Evolutionary conservation across 53 echinoderm and acorn worm species (phyloP).

Genomic region (Paracentrotus lividus): DNA sequence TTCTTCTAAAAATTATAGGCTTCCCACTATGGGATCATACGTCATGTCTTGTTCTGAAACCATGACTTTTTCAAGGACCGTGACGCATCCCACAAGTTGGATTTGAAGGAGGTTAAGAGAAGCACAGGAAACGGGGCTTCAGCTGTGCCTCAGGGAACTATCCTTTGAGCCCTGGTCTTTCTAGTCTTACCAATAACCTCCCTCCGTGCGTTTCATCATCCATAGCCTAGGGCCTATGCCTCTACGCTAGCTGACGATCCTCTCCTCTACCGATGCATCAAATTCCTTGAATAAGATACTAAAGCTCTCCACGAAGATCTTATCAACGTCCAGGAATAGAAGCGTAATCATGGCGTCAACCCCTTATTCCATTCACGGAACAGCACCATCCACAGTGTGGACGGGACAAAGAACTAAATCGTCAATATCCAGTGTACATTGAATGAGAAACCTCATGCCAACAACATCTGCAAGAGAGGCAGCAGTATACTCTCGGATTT

Average conservation of each 20-base stretch:
- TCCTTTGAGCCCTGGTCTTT: background rate
- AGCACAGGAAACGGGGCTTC: background rate
- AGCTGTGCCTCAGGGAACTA: background rate
- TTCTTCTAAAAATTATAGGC: too few species aligned
- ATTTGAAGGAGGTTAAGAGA: background rate
- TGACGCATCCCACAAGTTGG: background rate
- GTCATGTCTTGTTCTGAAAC: too few species aligned
- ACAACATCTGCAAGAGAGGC: too few species aligned
- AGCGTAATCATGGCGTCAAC: background rate
- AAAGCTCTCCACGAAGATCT: background rate
- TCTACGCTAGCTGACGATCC: background rate
- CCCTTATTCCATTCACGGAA: conserved; percentile 40
- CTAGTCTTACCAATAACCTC: background rate
- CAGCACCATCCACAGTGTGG: conserved; percentile 49
- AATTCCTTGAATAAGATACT: background rate
- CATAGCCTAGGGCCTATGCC: too few species aligned
- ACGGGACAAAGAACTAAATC: conserved; percentile 42
- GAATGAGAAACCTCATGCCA: too few species aligned
- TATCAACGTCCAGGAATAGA: background rate
- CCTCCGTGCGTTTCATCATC: background rate
- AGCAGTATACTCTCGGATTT: too few species aligned
- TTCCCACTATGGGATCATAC: too few species aligned
- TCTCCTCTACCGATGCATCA: background rate
- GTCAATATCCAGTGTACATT: conserved; percentile 15
- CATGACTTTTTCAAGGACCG: too few species aligned